Evolutionary conservation across 1,140 invertebrate species (phyloP), one percentile per base, ranked within the genome.

Genomic region (Ceratoteleas bidentatus): DNA sequence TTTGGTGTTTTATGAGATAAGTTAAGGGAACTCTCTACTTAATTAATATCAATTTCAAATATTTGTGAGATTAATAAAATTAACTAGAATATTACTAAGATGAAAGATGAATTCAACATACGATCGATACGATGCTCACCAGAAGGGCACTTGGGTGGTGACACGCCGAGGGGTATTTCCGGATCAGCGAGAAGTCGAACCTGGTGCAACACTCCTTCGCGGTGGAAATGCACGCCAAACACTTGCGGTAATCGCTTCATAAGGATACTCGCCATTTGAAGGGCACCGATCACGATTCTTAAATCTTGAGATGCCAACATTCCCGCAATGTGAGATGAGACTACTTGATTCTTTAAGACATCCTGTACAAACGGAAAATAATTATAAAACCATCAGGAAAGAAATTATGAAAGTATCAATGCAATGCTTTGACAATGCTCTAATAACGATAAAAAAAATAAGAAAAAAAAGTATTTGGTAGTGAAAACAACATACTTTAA

Each of bases 291-390:
- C 16, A 99, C 97, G 85, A 99, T 99, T 86, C 97, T 95, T 50
- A 99, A 92, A 92, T 99, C 98, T 85, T 95, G 96, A 0, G 98
- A 99, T 0, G 98, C 98, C 93, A 99, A 94, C 98, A 99, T 99
- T 45, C 97, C 97, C 38, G 98, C 98, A 86, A 99, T 97, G 88
- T 99, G 98, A 84, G 97, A 99, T 15, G 98, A 98, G 14, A 99
- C 97, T 70, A 97, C 93, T 93, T 99, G 97, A 90, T 96, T 97
- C 88, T 97, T 97, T 7, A 99, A 92, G 60, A 98, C 96, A 85
- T 96, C 95, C 91, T 93, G 85, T 6, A 40, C 36, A 40, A 6
- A 40, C 2, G 6, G 36, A 40, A 40, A 40, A 40, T 40, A 40
- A 40, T 40, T 9, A 40, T 6, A 40, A 40, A 40, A 3, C 10